Conservation (phyloP, 2,888 invertebrate genomes). For the Latheticus oryzae region DNA sequence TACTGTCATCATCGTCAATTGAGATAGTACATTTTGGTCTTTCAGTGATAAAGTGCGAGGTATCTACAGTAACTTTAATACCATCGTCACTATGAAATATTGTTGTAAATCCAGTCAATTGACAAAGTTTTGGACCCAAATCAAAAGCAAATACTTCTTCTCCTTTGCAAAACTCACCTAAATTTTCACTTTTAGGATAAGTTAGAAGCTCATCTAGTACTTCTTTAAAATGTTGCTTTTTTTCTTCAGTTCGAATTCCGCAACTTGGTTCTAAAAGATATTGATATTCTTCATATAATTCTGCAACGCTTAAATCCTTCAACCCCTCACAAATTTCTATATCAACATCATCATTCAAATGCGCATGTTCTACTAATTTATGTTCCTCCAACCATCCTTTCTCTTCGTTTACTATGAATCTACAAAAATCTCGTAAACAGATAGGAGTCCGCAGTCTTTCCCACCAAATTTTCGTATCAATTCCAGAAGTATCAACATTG, state of each 20-base stretch:
- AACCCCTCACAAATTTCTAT: conserved; percentile 24
- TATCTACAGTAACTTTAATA: conserved; percentile 53
- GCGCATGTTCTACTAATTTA: conserved; percentile 25
- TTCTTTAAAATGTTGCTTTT: conserved; percentile 45
- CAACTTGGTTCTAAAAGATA: conserved; percentile 31
- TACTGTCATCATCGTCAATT: conserved; percentile 45
- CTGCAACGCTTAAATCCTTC: conserved; percentile 8
- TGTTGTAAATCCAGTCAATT: conserved; percentile 50
- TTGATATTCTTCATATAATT: conserved; percentile 31
- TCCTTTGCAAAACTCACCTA: conserved; percentile 31
- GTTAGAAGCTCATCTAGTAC: conserved; percentile 45
- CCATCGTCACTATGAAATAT: conserved; percentile 55
- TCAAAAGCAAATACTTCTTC: conserved; percentile 48
- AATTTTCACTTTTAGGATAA: conserved; percentile 44
- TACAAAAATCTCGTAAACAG: conserved; percentile 56
- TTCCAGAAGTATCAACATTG: conserved; percentile 52
- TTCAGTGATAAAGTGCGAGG: conserved; percentile 48
- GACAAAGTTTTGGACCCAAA: conserved; percentile 48
- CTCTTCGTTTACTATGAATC: conserved; percentile 47
- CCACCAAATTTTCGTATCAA: conserved; percentile 48
- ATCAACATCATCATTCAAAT: conserved; percentile 17
- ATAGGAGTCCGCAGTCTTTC: conserved; percentile 50
- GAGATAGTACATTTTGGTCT: conserved; percentile 49
- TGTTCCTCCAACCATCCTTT: conserved; percentile 48
- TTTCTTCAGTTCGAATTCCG: conserved; percentile 38